Conservation (phyloP, 2,888 invertebrate genomes). For the Drosophila maculinotata region DNA sequence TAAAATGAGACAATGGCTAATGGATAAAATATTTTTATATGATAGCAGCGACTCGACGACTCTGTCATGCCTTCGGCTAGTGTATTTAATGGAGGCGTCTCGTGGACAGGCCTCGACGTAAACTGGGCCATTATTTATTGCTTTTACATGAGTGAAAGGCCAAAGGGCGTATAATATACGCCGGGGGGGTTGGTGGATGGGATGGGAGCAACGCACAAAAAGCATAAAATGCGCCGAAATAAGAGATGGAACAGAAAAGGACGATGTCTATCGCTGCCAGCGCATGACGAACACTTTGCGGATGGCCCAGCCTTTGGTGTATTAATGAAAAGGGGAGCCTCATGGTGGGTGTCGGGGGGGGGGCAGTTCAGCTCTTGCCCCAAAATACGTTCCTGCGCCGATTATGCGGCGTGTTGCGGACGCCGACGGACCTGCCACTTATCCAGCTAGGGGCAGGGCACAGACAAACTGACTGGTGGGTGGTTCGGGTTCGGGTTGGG, state of each 20-base stretch:
- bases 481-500: constrained; percentile 6
- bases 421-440: constrained; percentile 41
- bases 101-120: constrained; percentile 37
- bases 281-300: constrained; percentile 59
- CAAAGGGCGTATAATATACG: constrained; percentile 31
- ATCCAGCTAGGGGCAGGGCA: constrained; percentile 40
- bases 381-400: constrained; percentile 44
- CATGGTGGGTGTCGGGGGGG: not conserved
- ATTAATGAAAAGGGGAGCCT: constrained; percentile 54
- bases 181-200: constrained; percentile 1
- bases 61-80: constrained; percentile 17
- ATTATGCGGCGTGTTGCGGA: constrained; percentile 57
- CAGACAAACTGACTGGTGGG: constrained; percentile 8
- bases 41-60: constrained; percentile 35
- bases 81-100: constrained; percentile 47
- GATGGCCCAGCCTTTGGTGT: constrained; percentile 50
- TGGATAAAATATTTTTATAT: constrained; percentile 78
- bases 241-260: constrained; percentile 30
- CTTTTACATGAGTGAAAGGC: constrained; percentile 66
- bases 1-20: constrained; percentile 64
- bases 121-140: constrained; percentile 75
- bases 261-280: constrained; percentile 41
- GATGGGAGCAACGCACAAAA: constrained; percentile 25
- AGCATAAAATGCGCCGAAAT: constrained; percentile 41
- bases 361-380: constrained; percentile 13